phyloP scores from a whole-genome alignment of 2,797 vertebrate genomes.

The Jordanella pulchra region DNA sequence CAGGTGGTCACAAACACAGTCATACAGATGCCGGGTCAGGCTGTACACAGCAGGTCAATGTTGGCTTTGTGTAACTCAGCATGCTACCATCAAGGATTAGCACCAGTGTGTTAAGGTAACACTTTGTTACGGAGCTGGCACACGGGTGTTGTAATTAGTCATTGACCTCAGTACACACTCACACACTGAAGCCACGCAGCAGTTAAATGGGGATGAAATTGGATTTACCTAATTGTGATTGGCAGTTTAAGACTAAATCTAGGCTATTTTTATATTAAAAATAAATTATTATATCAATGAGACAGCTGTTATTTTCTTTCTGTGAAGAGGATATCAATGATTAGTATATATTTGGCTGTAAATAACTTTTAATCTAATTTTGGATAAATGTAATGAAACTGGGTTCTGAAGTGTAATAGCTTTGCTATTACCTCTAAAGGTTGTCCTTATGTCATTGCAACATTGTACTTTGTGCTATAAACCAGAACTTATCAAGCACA shows the following conservation, averaged over 20 bases:
- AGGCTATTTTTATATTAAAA: neutral
- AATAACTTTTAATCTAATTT: neutral
- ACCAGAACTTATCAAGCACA: neutral
- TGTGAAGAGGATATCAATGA: too few species aligned
- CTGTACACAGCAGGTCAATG: slow-evolving; percentile 68
- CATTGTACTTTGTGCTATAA: neutral
- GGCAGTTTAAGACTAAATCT: neutral
- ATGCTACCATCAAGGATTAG: slow-evolving; percentile 64
- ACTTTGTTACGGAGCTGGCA: slow-evolving; percentile 55
- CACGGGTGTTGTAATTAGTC: slow-evolving; percentile 58
- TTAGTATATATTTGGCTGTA: neutral
- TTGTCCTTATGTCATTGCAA: neutral
- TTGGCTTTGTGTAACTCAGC: slow-evolving; percentile 65
- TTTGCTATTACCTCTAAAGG: neutral
- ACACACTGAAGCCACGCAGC: slow-evolving; percentile 17
- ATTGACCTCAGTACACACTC: slow-evolving; percentile 48
- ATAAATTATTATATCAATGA: neutral
- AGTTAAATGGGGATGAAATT: slow-evolving; percentile 1
- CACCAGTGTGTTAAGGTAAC: slow-evolving; percentile 61
- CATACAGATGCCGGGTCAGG: slow-evolving; percentile 69
- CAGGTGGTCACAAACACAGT: slow-evolving; percentile 62
- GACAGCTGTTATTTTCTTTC: neutral
- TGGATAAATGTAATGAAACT: neutral
- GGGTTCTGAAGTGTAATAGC: neutral
- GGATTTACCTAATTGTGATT: neutral